Conservation (phyloP, 2,888 invertebrate species). For the Dicyrtomina minuta region DNA sequence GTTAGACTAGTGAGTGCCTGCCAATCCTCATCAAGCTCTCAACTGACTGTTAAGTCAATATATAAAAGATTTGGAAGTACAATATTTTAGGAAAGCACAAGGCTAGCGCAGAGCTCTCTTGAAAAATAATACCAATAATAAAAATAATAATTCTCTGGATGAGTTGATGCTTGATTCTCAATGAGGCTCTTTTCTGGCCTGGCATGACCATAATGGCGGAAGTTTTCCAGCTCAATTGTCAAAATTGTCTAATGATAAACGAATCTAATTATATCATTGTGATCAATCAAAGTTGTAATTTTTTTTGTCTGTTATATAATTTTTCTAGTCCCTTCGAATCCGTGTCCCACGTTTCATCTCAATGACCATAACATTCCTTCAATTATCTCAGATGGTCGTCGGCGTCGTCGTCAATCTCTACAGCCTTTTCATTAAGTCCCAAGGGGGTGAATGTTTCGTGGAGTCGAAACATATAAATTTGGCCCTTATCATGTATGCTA, state of each 20-base stretch:
- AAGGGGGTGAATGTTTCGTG: conserved; percentile 75
- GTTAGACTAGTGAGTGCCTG: neutral
- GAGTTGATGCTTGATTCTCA: too few relatives aligned
- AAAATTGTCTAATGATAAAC: too few relatives aligned
- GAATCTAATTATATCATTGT: too few relatives aligned
- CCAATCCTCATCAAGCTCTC: neutral
- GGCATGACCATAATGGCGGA: too few relatives aligned
- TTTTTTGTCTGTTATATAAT: conserved; percentile 7
- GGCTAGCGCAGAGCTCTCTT: too few relatives aligned
- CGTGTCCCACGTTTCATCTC: conserved; percentile 71
- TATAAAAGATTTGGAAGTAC: too few relatives aligned
- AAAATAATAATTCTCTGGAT: too few relatives aligned
- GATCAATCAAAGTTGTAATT: too few relatives aligned
- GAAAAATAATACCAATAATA: too few relatives aligned
- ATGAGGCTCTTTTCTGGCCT: too few relatives aligned
- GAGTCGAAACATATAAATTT: conserved; percentile 81
- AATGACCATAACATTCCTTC: conserved; percentile 88
- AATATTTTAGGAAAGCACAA: too few relatives aligned
- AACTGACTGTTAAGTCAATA: neutral
- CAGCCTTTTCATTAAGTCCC: conserved; percentile 64
- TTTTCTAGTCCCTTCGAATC: conserved; percentile 40
- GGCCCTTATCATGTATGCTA: conserved; percentile 89
- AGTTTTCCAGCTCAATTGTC: too few relatives aligned
- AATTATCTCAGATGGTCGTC: conserved; percentile 89
- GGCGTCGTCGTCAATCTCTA: conserved; percentile 87